These are phyloP conservation scores for Strongylocentrotus purpuratus DNA, from an alignment of 35 echinoderm and acorn worm genomes.

Conservation along the genomic window DNA sequence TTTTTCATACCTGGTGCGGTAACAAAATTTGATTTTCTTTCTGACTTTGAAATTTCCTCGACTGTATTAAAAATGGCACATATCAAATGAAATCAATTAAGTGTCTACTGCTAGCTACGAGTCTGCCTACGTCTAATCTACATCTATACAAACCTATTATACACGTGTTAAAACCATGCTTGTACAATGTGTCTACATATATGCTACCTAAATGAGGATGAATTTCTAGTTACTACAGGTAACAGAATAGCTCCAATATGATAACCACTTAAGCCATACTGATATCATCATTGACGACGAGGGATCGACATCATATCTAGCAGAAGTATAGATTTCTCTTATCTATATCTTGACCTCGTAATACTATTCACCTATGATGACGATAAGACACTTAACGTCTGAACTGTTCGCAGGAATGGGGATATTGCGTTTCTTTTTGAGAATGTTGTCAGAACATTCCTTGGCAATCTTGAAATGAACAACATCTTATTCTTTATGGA, in stretches of 20 bases:
- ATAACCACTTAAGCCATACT: background rate
- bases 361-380: background rate
- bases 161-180: background rate
- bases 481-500: background rate
- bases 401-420: background rate
- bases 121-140: background rate
- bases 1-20: background rate
- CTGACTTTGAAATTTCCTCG: background rate
- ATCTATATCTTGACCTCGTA: background rate
- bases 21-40: slow-evolving; percentile 4
- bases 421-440: background rate
- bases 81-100: slow-evolving; percentile 36
- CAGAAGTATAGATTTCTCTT: background rate
- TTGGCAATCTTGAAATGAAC: background rate
- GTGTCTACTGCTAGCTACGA: background rate
- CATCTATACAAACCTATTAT: background rate
- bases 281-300: background rate
- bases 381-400: background rate
- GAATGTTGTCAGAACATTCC: background rate
- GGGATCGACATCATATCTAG: background rate
- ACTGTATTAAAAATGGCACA: slow-evolving; percentile 35
- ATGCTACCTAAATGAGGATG: background rate
- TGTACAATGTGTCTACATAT: background rate
- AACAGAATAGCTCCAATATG: background rate
- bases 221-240: background rate